A percentile compares a stretch with the other conserved stretches of the same genome.
phyloP scores from a whole-genome alignment of 2,888 invertebrate species.

The Tenthredo notha region DNA sequence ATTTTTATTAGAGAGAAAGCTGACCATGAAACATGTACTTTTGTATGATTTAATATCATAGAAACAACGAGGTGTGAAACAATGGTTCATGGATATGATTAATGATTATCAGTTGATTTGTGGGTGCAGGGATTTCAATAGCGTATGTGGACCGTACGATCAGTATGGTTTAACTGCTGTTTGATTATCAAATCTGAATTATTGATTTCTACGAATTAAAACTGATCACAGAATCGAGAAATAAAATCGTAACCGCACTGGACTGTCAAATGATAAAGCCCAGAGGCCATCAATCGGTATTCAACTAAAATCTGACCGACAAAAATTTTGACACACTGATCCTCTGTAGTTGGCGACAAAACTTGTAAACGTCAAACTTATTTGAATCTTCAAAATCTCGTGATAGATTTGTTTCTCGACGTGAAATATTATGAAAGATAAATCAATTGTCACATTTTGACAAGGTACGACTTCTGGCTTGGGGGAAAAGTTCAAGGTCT shows the following conservation, averaged over 20 bases:
- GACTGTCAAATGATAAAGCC: neutral
- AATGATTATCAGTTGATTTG: neutral
- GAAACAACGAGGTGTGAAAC: neutral
- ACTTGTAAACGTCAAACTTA: neutral
- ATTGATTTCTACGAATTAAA: neutral
- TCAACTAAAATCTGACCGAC: neutral
- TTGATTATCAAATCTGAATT: neutral
- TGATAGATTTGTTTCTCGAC: neutral
- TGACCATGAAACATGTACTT: neutral
- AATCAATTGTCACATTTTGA: neutral
- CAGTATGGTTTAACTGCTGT: neutral
- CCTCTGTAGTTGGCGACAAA: neutral
- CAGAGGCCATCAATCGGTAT: neutral
- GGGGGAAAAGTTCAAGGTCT: slow-evolving; percentile 19
- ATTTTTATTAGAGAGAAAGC: neutral
- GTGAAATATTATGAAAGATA: neutral
- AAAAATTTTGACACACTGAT: neutral
- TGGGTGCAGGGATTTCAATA: neutral
- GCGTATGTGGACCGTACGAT: neutral
- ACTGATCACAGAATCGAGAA: neutral
- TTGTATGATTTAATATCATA: neutral
- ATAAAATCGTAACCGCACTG: neutral
- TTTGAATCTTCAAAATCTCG: neutral
- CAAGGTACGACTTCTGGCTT: neutral
- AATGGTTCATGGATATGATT: neutral